Percentiles rank a stretch among this genome's conserved stretches.
These are phyloP conservation scores for Dione juno DNA, from an alignment of 2,888 invertebrate genomes.

Conservation along the genomic window DNA sequence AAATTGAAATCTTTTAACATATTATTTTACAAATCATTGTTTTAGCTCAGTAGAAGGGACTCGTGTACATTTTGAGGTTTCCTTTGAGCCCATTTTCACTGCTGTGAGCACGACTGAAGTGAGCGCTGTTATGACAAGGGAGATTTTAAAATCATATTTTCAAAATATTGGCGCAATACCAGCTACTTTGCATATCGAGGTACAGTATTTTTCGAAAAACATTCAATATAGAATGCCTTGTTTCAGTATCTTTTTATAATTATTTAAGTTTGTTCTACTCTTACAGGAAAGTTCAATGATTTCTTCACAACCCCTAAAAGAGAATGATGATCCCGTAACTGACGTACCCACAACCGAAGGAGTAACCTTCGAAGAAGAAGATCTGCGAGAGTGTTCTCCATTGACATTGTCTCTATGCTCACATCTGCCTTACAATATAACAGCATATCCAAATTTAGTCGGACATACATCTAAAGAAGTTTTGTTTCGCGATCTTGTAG, in stretches of 20 bases:
- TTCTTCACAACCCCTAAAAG: constrained; percentile 73
- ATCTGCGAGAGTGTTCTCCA: constrained; percentile 86
- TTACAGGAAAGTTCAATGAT: constrained; percentile 76
- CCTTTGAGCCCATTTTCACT: constrained; percentile 90
- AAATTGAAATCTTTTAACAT: too few relatives aligned
- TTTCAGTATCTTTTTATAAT: neutral
- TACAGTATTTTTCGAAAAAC: constrained; percentile 43
- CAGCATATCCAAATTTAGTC: constrained; percentile 92
- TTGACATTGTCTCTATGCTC: constrained; percentile 88
- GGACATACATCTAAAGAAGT: constrained; percentile 86
- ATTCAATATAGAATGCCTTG: neutral
- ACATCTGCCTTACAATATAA: constrained; percentile 89
- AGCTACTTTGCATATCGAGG: constrained; percentile 74
- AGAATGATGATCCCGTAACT: constrained; percentile 65
- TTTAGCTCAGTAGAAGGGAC: constrained; percentile 83
- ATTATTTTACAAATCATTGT: too few relatives aligned
- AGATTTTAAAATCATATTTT: constrained; percentile 78
- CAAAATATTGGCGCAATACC: constrained; percentile 62
- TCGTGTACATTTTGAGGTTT: constrained; percentile 92
- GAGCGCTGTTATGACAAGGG: constrained; percentile 85
- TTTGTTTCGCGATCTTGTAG: constrained; percentile 88
- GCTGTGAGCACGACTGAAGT: constrained; percentile 87
- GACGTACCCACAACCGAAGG: constrained; percentile 73
- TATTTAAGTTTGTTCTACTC: neutral
- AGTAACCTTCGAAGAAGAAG: constrained; percentile 73